Evolutionary conservation across 2,113 vertebrate species (phyloP).

Genomic region (Scomber colias): DNA sequence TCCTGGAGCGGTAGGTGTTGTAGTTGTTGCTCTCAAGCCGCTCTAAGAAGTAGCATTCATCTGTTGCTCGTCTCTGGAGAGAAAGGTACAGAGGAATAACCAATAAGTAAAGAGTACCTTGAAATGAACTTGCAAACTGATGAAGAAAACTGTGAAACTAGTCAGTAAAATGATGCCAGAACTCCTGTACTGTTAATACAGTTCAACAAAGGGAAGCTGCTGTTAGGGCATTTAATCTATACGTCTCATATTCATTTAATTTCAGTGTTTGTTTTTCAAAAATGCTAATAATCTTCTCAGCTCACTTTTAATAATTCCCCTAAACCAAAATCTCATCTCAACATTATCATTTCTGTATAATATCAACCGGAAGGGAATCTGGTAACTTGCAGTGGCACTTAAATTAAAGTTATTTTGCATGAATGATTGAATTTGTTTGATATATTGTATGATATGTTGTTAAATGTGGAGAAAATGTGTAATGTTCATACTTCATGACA

Average conservation of each 20-base stretch:
- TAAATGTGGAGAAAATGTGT: background rate
- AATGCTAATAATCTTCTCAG: background rate
- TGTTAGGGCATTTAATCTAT: background rate
- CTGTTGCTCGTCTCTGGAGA: constrained; percentile 92
- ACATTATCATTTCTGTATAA: background rate
- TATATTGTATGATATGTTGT: background rate
- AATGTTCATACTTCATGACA: constrained; percentile 13
- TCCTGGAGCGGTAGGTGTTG: constrained; percentile 97
- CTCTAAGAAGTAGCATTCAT: constrained; percentile 97
- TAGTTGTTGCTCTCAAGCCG: constrained; percentile 97
- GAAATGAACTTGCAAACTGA: background rate
- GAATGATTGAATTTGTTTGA: background rate
- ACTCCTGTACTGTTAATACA: background rate
- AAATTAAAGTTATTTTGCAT: background rate
- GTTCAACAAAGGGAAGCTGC: constrained; percentile 7
- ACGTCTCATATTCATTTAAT: background rate
- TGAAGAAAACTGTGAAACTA: constrained; percentile 25
- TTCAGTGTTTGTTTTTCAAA: background rate
- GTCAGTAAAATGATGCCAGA: background rate
- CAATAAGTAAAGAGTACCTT: background rate
- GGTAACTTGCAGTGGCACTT: background rate
- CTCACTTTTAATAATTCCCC: no score
- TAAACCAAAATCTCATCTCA: no score
- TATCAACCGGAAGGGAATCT: background rate
- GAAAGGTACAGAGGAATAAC: constrained; percentile 35